phyloP scores from a whole-genome alignment of 2,888 invertebrate genomes.

The Himalopsyche anomala region DNA sequence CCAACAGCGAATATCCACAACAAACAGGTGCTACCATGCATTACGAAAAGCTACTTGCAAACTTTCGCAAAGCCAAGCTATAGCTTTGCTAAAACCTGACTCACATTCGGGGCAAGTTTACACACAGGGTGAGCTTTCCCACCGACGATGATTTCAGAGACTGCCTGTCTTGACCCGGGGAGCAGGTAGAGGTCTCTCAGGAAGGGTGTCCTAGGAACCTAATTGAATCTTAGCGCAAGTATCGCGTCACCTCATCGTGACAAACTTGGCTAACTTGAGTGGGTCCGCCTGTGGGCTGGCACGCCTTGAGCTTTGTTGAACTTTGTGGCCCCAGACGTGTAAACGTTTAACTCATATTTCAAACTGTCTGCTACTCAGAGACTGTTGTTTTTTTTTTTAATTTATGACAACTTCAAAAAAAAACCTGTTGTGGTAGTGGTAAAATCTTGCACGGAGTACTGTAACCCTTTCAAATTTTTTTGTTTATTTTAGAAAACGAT shows the following conservation, averaged over 20 bases:
- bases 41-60: slow-evolving; percentile 1
- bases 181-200: slow-evolving; percentile 5
- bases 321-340: slow-evolving; percentile 18
- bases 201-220: slow-evolving; percentile 17
- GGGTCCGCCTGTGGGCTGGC: neutral
- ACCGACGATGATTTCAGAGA: too few species aligned
- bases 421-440: too few species aligned
- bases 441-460: too few species aligned
- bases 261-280: slow-evolving; percentile 17
- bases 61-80: slow-evolving; percentile 13
- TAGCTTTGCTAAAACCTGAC: slow-evolving; percentile 2
- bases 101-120: neutral
- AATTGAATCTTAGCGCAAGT: slow-evolving; percentile 34
- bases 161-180: neutral
- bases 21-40: slow-evolving; percentile 20
- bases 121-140: neutral
- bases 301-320: slow-evolving; percentile 18
- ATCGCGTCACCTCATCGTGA: slow-evolving; percentile 29
- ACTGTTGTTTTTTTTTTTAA: too few species aligned
- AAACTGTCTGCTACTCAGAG: too few species aligned
- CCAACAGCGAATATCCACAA: neutral
- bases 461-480: too few species aligned
- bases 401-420: too few species aligned
- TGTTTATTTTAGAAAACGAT: too few species aligned
- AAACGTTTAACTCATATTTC: neutral